Percentiles rank a stretch among this genome's conserved stretches.
Conservation (phyloP, 2,113 vertebrate genomes). For the Pterocles gutturalis region DNA sequence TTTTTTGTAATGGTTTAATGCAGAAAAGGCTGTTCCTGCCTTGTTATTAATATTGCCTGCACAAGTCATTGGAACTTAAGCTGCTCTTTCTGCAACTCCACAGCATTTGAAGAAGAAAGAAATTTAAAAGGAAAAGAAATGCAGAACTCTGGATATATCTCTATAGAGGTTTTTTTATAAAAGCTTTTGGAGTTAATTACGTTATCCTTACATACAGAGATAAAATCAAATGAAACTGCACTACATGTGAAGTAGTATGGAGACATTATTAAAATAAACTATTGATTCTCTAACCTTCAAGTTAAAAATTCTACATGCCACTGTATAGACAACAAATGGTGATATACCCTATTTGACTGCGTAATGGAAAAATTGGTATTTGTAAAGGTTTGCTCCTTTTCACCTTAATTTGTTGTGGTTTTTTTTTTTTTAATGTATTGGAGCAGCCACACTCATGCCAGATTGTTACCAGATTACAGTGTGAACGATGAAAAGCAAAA, state of each 20-base stretch:
- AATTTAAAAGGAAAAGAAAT: background rate
- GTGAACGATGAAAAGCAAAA: too few relatives aligned
- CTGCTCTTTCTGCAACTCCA: background rate
- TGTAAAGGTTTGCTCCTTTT: too few relatives aligned
- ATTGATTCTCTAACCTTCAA: background rate
- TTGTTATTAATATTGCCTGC: background rate
- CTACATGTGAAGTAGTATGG: background rate
- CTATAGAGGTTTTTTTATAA: background rate
- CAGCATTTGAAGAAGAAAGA: background rate
- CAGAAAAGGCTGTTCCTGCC: background rate
- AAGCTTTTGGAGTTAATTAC: background rate
- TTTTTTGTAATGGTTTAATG: too few relatives aligned
- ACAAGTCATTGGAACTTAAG: background rate
- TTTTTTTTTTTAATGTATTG: too few relatives aligned
- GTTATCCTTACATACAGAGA: background rate
- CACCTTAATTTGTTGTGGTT: too few relatives aligned
- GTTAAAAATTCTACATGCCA: background rate
- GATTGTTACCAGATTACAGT: too few relatives aligned
- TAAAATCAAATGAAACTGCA: background rate
- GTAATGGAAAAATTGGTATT: background rate
- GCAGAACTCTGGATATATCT: background rate
- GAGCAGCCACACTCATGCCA: too few relatives aligned
- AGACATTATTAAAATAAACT: background rate
- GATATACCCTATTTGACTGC: background rate
- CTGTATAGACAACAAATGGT: background rate